Percentiles rank a stretch among this genome's conserved stretches.
These are phyloP conservation scores for Plutella xylostella DNA, from an alignment of 2,888 invertebrate genomes.

Conservation along the genomic window DNA sequence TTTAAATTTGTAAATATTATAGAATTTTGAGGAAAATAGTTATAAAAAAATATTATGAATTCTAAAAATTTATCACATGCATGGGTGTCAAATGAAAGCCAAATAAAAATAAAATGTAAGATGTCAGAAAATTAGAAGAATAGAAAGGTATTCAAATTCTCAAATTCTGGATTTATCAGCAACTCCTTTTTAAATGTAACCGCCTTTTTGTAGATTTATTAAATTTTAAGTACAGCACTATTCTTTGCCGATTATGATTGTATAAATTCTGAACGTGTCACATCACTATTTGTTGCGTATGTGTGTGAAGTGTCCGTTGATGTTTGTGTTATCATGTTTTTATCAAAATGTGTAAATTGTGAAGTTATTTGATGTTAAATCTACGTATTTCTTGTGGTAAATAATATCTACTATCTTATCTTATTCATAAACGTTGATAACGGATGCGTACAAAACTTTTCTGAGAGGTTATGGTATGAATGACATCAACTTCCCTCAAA, in stretches of 20 bases:
- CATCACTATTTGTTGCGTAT: conserved; percentile 38
- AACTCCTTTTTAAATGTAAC: no score
- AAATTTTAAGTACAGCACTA: neutral
- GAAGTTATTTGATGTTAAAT: conserved; percentile 48
- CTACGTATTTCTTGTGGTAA: conserved; percentile 56
- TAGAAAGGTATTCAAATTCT: no score
- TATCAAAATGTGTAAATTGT: conserved; percentile 64
- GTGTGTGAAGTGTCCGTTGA: conserved; percentile 22
- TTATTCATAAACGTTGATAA: conserved; percentile 34
- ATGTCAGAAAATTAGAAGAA: no score
- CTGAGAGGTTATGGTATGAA: conserved; percentile 44
- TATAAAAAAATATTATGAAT: no score
- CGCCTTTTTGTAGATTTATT: neutral
- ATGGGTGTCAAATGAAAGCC: no score
- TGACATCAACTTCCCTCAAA: conserved; percentile 10
- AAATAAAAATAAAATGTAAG: no score
- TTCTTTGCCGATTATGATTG: neutral
- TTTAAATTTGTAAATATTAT: no score
- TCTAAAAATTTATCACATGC: no score
- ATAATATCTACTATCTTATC: conserved; percentile 49
- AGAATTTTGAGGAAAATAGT: no score
- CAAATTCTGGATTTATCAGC: no score
- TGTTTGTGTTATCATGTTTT: conserved; percentile 65
- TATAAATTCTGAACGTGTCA: conserved; percentile 2
- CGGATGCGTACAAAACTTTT: conserved; percentile 29